Conservation (phyloP, 1,140 invertebrate genomes). For the Catajapyx aquilonaris region DNA sequence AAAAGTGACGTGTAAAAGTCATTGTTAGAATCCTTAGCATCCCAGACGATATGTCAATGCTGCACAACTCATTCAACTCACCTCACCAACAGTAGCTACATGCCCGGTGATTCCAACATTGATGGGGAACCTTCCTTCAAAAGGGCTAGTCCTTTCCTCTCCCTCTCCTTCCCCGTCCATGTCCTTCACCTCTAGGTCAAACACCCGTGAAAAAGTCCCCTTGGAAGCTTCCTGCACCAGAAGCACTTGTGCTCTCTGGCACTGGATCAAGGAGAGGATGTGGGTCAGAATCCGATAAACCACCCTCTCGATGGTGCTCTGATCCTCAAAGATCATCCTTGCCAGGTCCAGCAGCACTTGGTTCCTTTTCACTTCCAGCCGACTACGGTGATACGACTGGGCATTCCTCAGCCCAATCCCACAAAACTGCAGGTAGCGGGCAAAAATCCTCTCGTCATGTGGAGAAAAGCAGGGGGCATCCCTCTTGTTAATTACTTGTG, state of each 20-base stretch:
- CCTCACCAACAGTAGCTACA: constrained; percentile 88
- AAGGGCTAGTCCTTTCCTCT: constrained; percentile 33
- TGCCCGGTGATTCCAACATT: constrained; percentile 89
- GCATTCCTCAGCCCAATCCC: constrained; percentile 87
- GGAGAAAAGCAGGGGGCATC: constrained; percentile 53
- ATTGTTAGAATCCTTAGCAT: constrained; percentile 7
- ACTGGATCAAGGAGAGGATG: constrained; percentile 81
- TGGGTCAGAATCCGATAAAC: constrained; percentile 85
- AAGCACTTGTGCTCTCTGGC: constrained; percentile 75
- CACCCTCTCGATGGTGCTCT: constrained; percentile 87
- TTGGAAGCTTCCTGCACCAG: constrained; percentile 71
- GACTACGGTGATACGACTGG: constrained; percentile 79
- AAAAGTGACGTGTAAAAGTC: constrained; percentile 11
- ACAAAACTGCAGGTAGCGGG: constrained; percentile 85
- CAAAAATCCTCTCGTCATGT: constrained; percentile 78
- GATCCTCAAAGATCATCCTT: constrained; percentile 90
- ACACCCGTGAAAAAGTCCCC: constrained; percentile 75
- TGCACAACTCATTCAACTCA: constrained; percentile 25
- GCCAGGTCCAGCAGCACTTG: constrained; percentile 85
- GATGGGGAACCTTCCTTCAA: constrained; percentile 84
- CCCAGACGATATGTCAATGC: constrained; percentile 7
- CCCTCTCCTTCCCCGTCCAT: constrained; percentile 41
- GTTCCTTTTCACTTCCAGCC: constrained; percentile 83
- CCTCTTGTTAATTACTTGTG: constrained; percentile 41
- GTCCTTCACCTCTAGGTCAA: constrained; percentile 69